Percentiles rank a stretch among this genome's conserved stretches.
phyloP scores from a whole-genome alignment of 2,888 invertebrate species.

The Synergus japonicus region DNA sequence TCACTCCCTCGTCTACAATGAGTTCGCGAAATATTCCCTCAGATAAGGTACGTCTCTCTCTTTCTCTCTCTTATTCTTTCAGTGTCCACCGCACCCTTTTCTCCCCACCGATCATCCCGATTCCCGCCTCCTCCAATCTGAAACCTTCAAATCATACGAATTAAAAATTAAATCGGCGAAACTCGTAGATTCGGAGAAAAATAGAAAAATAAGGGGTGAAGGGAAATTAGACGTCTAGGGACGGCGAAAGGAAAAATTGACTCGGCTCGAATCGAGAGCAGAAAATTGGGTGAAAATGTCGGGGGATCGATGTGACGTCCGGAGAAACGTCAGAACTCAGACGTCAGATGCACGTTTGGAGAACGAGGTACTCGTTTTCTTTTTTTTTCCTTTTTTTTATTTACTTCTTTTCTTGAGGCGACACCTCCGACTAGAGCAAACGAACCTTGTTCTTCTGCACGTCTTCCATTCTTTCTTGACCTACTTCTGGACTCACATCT shows the following conservation, averaged over 20 bases:
- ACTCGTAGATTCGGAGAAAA: too few relatives aligned
- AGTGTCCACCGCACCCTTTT: constrained; percentile 66
- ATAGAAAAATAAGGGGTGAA: too few relatives aligned
- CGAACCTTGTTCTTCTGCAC: constrained; percentile 28
- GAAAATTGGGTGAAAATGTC: constrained; percentile 45
- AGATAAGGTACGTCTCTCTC: constrained; percentile 84
- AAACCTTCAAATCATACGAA: not conserved
- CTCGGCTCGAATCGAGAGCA: constrained; percentile 36
- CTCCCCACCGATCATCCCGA: constrained; percentile 9
- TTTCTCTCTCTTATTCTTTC: too few relatives aligned
- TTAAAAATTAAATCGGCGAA: too few relatives aligned
- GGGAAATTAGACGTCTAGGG: too few relatives aligned
- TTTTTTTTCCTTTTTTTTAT: not conserved
- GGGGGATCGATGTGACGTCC: constrained; percentile 41
- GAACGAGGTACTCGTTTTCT: not conserved
- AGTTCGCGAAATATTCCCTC: constrained; percentile 90
- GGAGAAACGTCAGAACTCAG: constrained; percentile 30
- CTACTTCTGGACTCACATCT: constrained; percentile 16
- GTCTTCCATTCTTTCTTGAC: constrained; percentile 39
- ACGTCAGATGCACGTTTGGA: constrained; percentile 5
- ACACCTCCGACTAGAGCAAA: constrained; percentile 42
- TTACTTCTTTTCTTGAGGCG: not conserved
- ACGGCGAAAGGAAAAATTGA: not conserved
- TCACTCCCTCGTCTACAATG: constrained; percentile 78
- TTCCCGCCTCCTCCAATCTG: not conserved